Evolutionary conservation across 2,113 vertebrate genomes (phyloP), one percentile per base, ranked within the genome.

Genomic region (Siphamia tubifer): DNA sequence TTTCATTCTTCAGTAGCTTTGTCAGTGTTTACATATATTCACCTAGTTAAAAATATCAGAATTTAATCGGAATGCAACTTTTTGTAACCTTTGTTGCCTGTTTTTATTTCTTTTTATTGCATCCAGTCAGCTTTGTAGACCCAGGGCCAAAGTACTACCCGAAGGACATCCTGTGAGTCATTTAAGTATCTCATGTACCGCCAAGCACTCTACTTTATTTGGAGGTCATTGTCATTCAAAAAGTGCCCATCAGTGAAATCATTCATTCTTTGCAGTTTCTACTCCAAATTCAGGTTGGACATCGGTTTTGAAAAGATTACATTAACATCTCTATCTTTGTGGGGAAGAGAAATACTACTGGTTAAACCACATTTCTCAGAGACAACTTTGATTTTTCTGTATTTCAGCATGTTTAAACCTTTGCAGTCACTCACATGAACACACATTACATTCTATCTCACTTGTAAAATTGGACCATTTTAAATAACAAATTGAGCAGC

Each of bases 401-500:
- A 45, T 61, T 40, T 24, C 7, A 25, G 5, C 4, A 21, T 17
- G 6, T 39, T 32, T 53, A 31, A 65, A 66, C 24, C 11, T 51
- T 38, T 38, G 5, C 24, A 15, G 28, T 49, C 21, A 43, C 16
- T 32, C 35, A 45, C 39, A 39, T 13, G 16, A 7, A 23, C 32
- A 54, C 3, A 10, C 15, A 40, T 48, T 55, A 27, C 9, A 64
- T 56, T 42, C 6, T 42, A 19, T 27, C 13, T 36, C 5, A 17
- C 12, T 19, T 55, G 12, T 53, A 20, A 42, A 53, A 54, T 47
- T 48, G 15, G 17, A 63, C 4, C 12, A 24, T 49, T 68, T 58
- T 74, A 48, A 34, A 62, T 13, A 62, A 56, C 64, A 68, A 12
- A 68, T 19, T 31, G 27, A 48, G 23, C 17, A 19, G 35, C 34